Evolutionary conservation across 2,113 vertebrate species (phyloP).

Genomic region (Coptodon bakossiorum): DNA sequence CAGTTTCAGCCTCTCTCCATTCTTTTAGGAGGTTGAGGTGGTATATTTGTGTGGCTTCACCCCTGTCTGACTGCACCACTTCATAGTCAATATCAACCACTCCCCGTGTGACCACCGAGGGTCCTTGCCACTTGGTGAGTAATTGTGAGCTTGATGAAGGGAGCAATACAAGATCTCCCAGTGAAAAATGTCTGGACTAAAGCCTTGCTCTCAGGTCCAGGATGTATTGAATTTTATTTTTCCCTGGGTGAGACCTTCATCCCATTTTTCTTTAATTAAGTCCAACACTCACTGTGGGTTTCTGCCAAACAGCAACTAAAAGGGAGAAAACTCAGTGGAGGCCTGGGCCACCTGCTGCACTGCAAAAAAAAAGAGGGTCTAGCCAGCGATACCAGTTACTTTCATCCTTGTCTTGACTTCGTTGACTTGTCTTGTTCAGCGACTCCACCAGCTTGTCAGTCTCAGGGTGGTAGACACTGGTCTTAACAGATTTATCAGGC

Average conservation of each 20-base stretch:
- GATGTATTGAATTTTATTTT: not conserved
- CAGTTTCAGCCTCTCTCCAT: rapidly evolving
- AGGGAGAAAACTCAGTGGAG: rapidly evolving
- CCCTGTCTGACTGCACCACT: not conserved
- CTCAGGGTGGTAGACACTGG: not conserved
- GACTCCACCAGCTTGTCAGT: not conserved
- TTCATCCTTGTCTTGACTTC: rapidly evolving
- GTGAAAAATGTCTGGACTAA: not conserved
- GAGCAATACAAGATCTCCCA: not conserved
- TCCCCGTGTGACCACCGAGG: not conserved
- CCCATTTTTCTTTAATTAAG: not conserved
- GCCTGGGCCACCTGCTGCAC: not conserved
- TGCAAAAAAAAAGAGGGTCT: not conserved
- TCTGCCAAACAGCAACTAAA: not conserved
- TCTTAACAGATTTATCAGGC: not conserved
- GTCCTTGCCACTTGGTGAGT: not conserved
- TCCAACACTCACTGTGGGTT: not conserved
- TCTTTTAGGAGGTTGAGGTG: not conserved
- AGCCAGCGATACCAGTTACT: not conserved
- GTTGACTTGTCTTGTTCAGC: not conserved
- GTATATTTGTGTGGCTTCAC: not conserved
- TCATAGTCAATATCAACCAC: not conserved
- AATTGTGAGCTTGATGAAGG: not conserved
- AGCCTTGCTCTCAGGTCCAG: not conserved
- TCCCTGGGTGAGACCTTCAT: not conserved